Evolutionary conservation across 2,113 vertebrate species (phyloP).

Genomic region (Zapornia atra): DNA sequence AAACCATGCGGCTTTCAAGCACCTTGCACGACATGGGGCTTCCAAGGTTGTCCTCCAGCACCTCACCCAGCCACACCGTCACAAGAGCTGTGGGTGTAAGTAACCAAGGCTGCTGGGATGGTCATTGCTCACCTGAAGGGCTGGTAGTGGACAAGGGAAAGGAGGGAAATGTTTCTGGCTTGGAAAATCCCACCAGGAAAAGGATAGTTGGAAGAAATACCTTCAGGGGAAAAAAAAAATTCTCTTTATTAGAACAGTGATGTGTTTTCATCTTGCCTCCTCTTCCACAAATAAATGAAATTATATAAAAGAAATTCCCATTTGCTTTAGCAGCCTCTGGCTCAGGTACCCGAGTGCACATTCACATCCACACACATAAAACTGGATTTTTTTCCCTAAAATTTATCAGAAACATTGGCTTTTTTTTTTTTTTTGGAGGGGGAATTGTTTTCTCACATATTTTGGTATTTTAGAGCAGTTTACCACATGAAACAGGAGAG

Average conservation of each 20-base stretch:
- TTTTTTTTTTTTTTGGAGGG: background rate
- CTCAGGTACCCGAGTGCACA: background rate
- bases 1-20: background rate
- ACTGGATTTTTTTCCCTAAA: too few relatives aligned
- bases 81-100: fast-evolving
- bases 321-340: background rate
- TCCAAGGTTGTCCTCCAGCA: background rate
- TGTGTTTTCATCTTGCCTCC: background rate
- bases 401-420: background rate
- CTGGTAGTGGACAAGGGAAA: fast-evolving
- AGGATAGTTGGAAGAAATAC: background rate
- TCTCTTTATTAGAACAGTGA: background rate
- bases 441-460: background rate
- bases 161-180: background rate
- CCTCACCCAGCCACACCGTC: fast-evolving
- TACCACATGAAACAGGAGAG: background rate
- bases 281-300: too few relatives aligned
- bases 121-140: background rate
- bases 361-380: fast-evolving
- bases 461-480: background rate
- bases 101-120: fast-evolving
- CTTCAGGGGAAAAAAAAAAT: background rate
- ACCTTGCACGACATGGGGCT: background rate
- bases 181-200: background rate
- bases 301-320: background rate